phyloP scores from a whole-genome alignment of 2,888 invertebrate genomes.

The Cheilosia vulpina region DNA sequence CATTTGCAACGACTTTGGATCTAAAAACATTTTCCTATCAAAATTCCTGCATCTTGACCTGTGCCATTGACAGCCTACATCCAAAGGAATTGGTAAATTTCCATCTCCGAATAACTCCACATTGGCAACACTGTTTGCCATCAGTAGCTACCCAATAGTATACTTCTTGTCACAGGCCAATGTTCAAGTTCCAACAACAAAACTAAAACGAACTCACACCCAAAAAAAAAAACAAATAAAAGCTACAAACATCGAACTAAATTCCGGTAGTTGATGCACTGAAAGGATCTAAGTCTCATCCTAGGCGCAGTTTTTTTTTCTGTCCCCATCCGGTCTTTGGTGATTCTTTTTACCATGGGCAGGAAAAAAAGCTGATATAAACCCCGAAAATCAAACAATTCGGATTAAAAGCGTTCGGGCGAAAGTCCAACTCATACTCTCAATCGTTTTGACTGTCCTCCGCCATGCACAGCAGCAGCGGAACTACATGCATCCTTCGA shows the following conservation, averaged over 20 bases:
- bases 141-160: constrained; percentile 55
- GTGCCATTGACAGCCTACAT: too few species aligned
- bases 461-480: constrained; percentile 64
- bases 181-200: constrained; percentile 30
- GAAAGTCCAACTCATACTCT: constrained; percentile 55
- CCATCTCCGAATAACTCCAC: neutral
- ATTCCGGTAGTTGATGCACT: constrained; percentile 65
- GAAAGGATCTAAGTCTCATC: constrained; percentile 42
- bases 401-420: constrained; percentile 72
- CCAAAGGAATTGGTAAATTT: neutral
- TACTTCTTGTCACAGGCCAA: constrained; percentile 41
- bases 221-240: constrained; percentile 3
- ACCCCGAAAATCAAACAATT: constrained; percentile 74
- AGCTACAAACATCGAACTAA: constrained; percentile 40
- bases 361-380: constrained; percentile 59
- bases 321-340: constrained; percentile 5
- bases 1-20: too few species aligned
- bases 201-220: too few species aligned
- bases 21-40: too few species aligned
- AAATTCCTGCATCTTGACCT: too few species aligned
- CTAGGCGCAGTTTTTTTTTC: neutral
- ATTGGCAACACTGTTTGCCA: constrained; percentile 44
- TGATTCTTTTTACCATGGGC: constrained; percentile 13
- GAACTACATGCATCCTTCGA: constrained; percentile 75
- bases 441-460: constrained; percentile 50